A percentile compares a stretch with the other conserved stretches of the same genome.
Evolutionary conservation across 2,113 vertebrate genomes (phyloP).

Genomic region (Todiramphus chloris): DNA sequence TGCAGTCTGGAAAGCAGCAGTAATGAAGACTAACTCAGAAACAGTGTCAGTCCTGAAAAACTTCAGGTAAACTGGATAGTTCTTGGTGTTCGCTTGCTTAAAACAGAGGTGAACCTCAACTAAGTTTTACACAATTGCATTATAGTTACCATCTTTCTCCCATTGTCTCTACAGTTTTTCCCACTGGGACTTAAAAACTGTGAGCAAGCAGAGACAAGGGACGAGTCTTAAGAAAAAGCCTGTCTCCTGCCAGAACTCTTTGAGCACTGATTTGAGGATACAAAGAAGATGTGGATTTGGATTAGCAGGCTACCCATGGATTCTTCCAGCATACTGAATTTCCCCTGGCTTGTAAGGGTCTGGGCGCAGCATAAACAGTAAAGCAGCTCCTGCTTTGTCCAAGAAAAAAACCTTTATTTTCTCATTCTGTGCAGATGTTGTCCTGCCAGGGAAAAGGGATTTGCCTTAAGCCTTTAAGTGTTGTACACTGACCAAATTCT

Average conservation of each 20-base stretch:
- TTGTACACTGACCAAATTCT: background rate
- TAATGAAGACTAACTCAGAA: background rate
- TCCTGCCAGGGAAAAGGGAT: constrained; percentile 21
- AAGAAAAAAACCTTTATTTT: background rate
- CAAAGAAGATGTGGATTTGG: constrained; percentile 5
- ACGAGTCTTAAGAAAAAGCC: background rate
- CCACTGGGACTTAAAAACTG: background rate
- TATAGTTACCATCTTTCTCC: background rate
- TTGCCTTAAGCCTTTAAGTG: constrained; percentile 35
- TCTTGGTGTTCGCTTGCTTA: background rate
- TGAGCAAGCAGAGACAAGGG: background rate
- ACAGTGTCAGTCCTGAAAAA: background rate
- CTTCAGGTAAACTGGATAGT: background rate
- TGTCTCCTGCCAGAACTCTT: background rate
- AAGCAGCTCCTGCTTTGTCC: background rate
- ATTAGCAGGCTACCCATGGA: constrained; percentile 3
- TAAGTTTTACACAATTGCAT: background rate
- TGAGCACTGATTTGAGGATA: background rate
- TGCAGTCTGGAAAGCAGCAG: background rate
- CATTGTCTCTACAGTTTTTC: background rate
- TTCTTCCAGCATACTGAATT: background rate
- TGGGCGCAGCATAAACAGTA: background rate
- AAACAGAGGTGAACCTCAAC: background rate
- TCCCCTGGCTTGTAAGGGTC: background rate
- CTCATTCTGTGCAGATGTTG: background rate